Evolutionary conservation across 2,888 invertebrate genomes (phyloP).

Genomic region (Temnothorax rugatulus): DNA sequence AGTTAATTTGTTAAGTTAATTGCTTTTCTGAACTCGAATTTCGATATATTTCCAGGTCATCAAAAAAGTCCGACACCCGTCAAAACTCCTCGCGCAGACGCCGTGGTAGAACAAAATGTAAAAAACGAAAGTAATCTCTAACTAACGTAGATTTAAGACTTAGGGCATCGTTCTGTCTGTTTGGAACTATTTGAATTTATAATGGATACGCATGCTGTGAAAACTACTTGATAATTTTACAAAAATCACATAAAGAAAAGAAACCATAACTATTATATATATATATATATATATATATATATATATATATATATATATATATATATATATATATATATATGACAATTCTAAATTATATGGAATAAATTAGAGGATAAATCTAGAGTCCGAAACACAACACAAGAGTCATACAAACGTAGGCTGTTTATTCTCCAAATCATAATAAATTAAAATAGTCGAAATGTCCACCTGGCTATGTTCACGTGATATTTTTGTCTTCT

Average conservation of each 20-base stretch:
- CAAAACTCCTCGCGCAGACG: conserved; percentile 84
- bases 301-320: too few species aligned
- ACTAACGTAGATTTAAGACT: neutral
- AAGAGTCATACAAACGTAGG: neutral
- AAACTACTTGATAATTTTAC: conserved; percentile 48
- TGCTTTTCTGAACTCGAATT: neutral
- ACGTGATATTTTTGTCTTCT: neutral
- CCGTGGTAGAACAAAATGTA: conserved; percentile 86
- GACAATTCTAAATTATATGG: conserved; percentile 22
- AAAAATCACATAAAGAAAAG: conserved; percentile 8
- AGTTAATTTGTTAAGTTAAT: neutral
- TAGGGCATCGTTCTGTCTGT: conserved; percentile 30
- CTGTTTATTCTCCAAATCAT: neutral
- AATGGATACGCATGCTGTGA: neutral
- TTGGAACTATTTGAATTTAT: conserved; percentile 47
- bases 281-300: too few species aligned
- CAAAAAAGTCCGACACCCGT: conserved; percentile 86
- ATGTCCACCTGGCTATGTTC: neutral
- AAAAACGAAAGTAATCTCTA: conserved; percentile 84
- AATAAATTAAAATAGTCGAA: neutral
- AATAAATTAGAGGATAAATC: conserved; percentile 4
- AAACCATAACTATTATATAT: neutral
- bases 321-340: too few species aligned
- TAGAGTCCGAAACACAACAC: neutral
- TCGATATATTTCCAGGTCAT: conserved; percentile 82